These are phyloP conservation scores for Hypanus sabinus DNA, from an alignment of 2,113 vertebrate genomes.

Conservation along the genomic window DNA sequence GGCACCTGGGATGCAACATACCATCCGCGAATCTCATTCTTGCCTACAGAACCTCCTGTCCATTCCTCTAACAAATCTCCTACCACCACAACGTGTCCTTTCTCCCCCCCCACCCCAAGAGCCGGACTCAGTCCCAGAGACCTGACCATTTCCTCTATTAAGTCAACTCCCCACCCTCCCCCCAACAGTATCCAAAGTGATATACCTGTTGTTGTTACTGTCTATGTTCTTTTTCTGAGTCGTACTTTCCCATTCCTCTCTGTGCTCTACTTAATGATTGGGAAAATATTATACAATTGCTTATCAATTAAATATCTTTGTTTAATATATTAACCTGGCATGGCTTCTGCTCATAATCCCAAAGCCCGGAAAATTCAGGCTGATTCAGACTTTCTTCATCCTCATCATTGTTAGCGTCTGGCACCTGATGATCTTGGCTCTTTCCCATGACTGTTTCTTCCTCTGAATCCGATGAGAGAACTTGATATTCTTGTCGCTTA, in stretches of 20 bases:
- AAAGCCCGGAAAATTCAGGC: conserved; percentile 75
- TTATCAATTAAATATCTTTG: background rate
- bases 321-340: conserved; percentile 53
- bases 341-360: conserved; percentile 49
- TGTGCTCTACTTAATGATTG: background rate
- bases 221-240: too few species aligned
- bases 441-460: conserved; percentile 32
- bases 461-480: conserved; percentile 39
- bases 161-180: too few species aligned
- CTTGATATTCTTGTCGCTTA: background rate
- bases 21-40: too few species aligned
- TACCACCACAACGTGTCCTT: too few species aligned
- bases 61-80: too few species aligned
- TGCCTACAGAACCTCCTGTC: too few species aligned
- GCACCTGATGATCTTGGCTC: background rate
- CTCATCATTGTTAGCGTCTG: conserved; percentile 30
- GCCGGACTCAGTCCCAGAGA: too few species aligned
- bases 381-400: conserved; percentile 50
- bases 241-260: background rate
- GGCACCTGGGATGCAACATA: too few species aligned
- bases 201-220: too few species aligned
- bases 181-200: too few species aligned
- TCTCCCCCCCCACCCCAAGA: too few species aligned
- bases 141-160: too few species aligned
- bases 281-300: background rate